Evolutionary conservation across 1,140 invertebrate genomes (phyloP).

Genomic region (Dreissena polymorpha): DNA sequence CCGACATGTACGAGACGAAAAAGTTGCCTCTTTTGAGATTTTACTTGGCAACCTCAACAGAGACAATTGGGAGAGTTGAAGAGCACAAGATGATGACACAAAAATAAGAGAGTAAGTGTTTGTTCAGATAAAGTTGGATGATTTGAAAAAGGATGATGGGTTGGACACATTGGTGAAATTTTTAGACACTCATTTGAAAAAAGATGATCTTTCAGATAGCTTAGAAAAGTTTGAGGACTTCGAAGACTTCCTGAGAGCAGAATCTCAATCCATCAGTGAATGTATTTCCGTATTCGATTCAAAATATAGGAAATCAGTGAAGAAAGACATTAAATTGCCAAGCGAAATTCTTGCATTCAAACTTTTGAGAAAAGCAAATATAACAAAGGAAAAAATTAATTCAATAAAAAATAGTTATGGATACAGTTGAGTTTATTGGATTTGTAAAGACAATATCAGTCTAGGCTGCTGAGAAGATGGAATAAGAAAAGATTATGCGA

Average conservation of each 20-base stretch:
- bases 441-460: no score
- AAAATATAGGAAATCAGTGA: constrained; percentile 53
- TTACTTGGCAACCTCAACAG: no score
- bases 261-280: constrained; percentile 45
- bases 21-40: no score
- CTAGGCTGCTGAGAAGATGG: no score
- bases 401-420: no score
- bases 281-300: constrained; percentile 45
- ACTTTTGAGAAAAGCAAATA: constrained; percentile 55
- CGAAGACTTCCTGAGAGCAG: constrained; percentile 41
- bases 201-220: constrained; percentile 47
- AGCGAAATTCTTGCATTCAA: constrained; percentile 60
- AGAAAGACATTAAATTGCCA: constrained; percentile 54
- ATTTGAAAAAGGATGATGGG: constrained; percentile 45
- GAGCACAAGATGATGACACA: constrained; percentile 47
- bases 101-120: constrained; percentile 56
- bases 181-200: constrained; percentile 52
- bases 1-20: no score
- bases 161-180: constrained; percentile 46
- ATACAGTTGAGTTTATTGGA: no score
- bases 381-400: constrained; percentile 61
- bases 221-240: constrained; percentile 56
- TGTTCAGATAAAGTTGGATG: constrained; percentile 51
- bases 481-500: constrained; percentile 46
- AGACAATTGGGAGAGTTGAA: no score